Evolutionary conservation across 1,140 invertebrate genomes (phyloP).

Genomic region (Drusus annulatus): DNA sequence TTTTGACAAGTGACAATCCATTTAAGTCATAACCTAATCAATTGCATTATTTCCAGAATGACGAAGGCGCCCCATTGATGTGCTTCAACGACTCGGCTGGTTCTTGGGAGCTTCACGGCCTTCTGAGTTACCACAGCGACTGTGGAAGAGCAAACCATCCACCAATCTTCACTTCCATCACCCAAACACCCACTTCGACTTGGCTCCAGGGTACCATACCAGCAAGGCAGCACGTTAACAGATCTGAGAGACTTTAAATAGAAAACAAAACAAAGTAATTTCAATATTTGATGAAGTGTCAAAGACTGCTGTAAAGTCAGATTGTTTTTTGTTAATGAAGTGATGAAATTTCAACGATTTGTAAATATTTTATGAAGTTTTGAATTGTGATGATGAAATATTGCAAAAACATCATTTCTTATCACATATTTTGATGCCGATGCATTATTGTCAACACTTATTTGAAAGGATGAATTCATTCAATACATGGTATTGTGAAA

Average conservation of each 20-base stretch:
- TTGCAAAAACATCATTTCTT: no score
- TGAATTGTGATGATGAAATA: no score
- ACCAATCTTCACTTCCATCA: slow-evolving; percentile 71
- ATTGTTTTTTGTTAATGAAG: no score
- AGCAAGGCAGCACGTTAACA: slow-evolving; percentile 24
- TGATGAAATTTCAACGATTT: no score
- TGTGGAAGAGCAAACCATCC: slow-evolving; percentile 74
- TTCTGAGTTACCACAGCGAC: slow-evolving; percentile 75
- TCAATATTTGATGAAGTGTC: slow-evolving; percentile 30
- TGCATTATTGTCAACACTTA: no score
- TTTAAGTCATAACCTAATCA: no score
- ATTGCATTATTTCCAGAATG: slow-evolving; percentile 70
- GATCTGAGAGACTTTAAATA: background rate
- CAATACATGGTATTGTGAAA: no score
- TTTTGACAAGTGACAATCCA: no score
- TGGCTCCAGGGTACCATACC: slow-evolving; percentile 66
- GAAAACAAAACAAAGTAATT: background rate
- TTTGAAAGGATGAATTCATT: no score
- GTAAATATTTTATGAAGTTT: no score
- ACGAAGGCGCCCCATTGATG: slow-evolving; percentile 78
- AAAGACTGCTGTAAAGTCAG: background rate
- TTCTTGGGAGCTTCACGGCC: slow-evolving; percentile 75
- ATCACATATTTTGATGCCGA: no score
- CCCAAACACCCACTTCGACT: slow-evolving; percentile 57
- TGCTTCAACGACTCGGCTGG: slow-evolving; percentile 71